phyloP scores from a whole-genome alignment of 1,140 invertebrate genomes.

The Aricia agestis region DNA sequence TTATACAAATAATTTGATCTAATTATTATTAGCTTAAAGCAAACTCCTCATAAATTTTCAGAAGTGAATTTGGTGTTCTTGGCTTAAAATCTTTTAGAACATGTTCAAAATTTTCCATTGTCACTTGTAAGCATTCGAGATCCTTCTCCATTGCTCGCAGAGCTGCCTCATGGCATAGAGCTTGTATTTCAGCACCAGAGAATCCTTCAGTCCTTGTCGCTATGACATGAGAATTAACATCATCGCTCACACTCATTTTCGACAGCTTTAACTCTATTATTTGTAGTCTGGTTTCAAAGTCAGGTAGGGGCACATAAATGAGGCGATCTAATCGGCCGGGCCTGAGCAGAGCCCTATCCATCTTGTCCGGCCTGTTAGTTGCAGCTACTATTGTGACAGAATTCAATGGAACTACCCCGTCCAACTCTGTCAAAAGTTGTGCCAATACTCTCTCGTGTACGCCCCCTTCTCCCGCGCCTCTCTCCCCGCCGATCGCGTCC shows the following conservation, averaged over 20 bases:
- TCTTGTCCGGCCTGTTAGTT: constrained; percentile 91
- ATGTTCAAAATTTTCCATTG: constrained; percentile 57
- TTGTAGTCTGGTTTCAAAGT: constrained; percentile 76
- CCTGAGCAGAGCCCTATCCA: constrained; percentile 85
- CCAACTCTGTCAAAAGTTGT: constrained; percentile 92
- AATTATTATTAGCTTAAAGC: constrained; percentile 39
- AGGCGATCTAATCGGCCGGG: constrained; percentile 86
- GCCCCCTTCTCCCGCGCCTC: constrained; percentile 75
- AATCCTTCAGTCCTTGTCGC: constrained; percentile 80
- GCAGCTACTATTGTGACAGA: constrained; percentile 96
- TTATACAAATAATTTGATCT: background rate
- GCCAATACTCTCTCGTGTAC: constrained; percentile 91
- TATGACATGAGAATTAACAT: constrained; percentile 78
- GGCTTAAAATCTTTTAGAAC: constrained; percentile 58
- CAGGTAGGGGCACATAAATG: constrained; percentile 86
- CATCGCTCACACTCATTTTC: constrained; percentile 79
- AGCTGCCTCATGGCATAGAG: constrained; percentile 84
- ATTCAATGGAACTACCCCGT: constrained; percentile 89
- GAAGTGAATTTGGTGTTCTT: constrained; percentile 48
- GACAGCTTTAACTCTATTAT: constrained; percentile 79
- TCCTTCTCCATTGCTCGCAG: constrained; percentile 78
- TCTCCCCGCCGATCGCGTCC: constrained; percentile 92
- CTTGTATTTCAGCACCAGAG: constrained; percentile 88
- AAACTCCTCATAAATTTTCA: constrained; percentile 64
- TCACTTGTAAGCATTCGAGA: constrained; percentile 51